Conservation (phyloP, 2,113 vertebrate species). For the Zeus faber region DNA sequence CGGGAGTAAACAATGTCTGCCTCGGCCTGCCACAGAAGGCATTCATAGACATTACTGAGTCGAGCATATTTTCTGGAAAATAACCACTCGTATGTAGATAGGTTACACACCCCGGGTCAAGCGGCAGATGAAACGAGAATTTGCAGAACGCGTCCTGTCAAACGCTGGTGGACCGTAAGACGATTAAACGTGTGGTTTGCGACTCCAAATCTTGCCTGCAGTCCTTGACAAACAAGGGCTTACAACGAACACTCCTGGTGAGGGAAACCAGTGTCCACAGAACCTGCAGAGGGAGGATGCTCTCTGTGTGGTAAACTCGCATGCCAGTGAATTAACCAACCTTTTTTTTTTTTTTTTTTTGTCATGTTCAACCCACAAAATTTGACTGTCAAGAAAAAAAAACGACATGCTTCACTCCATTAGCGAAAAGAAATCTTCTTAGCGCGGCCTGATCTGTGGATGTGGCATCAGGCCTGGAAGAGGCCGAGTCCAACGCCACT, state of each 20-base stretch:
- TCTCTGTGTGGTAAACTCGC: too few species aligned
- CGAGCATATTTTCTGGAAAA: too few species aligned
- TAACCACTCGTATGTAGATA: too few species aligned
- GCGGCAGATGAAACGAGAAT: not conserved
- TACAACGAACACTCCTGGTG: too few species aligned
- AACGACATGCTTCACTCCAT: conserved; percentile 47
- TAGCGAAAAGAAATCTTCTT: conserved; percentile 60
- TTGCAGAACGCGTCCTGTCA: conserved; percentile 2
- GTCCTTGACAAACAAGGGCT: too few species aligned
- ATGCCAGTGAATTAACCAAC: not conserved
- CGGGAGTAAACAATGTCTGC: too few species aligned
- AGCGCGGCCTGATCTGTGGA: conserved; percentile 55
- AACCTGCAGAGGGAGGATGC: too few species aligned
- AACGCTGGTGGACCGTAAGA: not conserved
- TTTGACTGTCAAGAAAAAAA: too few species aligned
- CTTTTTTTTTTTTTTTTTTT: too few species aligned
- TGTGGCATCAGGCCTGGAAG: conserved; percentile 54
- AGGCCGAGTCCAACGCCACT: conserved; percentile 30
- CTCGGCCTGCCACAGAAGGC: too few species aligned
- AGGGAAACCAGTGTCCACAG: too few species aligned
- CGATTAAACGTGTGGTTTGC: not conserved
- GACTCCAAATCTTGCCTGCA: not conserved
- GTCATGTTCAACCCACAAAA: conserved; percentile 30
- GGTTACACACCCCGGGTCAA: not conserved
- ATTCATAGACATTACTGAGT: too few species aligned